These are phyloP conservation scores for Mesorhabditis spiculigera DNA, from an alignment of 2,888 invertebrate species.

Conservation along the genomic window DNA sequence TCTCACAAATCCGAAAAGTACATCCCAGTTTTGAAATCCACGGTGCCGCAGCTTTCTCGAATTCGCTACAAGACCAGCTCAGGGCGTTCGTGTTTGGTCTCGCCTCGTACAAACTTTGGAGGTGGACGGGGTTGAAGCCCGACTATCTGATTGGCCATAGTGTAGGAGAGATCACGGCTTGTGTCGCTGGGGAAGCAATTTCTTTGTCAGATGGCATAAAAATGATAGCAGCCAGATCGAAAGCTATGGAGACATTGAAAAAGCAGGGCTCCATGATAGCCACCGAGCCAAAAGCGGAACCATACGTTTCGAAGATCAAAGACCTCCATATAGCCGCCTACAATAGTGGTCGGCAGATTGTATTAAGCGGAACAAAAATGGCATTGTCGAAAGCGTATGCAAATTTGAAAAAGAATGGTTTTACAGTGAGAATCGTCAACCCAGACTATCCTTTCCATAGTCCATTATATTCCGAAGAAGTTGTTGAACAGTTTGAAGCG, in stretches of 20 bases:
- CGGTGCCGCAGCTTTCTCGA: neutral
- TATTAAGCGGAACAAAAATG: constrained; percentile 32
- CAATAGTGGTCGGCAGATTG: constrained; percentile 42
- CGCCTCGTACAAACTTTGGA: constrained; percentile 38
- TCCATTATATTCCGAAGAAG: constrained; percentile 29
- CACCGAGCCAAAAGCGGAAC: neutral
- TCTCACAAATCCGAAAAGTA: constrained; percentile 19
- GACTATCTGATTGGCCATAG: constrained; percentile 31
- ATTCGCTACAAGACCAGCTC: constrained; percentile 10
- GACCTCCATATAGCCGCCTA: constrained; percentile 21
- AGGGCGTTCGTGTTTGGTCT: constrained; percentile 31
- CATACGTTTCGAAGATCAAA: neutral
- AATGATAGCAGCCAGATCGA: constrained; percentile 33
- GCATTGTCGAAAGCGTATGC: neutral
- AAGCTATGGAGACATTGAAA: constrained; percentile 36
- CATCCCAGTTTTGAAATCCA: constrained; percentile 17
- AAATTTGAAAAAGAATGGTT: neutral
- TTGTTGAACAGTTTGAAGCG: constrained; percentile 27
- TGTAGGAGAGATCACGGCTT: constrained; percentile 41
- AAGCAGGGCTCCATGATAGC: constrained; percentile 26
- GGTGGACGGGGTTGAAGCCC: constrained; percentile 24
- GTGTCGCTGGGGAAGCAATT: constrained; percentile 30
- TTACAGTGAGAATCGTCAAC: constrained; percentile 33
- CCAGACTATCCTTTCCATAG: constrained; percentile 47
- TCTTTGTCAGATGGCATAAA: constrained; percentile 33